Conservation (phyloP, 2,888 invertebrate species). For the Caenorhabditis becei region DNA sequence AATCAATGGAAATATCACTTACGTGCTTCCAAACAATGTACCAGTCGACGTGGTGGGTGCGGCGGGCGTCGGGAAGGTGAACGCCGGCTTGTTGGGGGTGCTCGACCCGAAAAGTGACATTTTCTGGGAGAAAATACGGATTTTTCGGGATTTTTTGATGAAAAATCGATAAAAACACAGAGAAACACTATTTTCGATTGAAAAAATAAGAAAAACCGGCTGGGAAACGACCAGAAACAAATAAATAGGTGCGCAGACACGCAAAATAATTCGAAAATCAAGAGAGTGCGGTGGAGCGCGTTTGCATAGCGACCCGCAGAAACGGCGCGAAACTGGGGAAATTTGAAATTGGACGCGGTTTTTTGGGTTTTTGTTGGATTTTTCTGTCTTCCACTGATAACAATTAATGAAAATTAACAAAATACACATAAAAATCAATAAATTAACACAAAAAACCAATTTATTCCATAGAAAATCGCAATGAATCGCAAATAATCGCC, state of each 20-base stretch:
- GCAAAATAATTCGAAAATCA: slow-evolving; percentile 27
- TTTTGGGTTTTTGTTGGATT: not conserved
- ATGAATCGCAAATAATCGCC: no score
- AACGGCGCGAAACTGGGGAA: not conserved
- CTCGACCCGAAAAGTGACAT: slow-evolving; percentile 56
- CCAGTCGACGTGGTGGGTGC: slow-evolving; percentile 34
- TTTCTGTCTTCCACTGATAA: no score
- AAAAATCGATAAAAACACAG: not conserved
- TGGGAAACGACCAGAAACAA: not conserved
- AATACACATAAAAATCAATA: no score
- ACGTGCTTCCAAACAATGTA: slow-evolving; percentile 58
- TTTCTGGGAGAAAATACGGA: slow-evolving; percentile 13
- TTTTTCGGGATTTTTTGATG: not conserved
- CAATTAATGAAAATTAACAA: no score
- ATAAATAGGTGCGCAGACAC: not conserved
- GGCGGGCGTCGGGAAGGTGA: slow-evolving; percentile 56
- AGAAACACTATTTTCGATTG: not conserved
- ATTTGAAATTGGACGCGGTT: not conserved
- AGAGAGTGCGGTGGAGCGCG: slow-evolving; percentile 23
- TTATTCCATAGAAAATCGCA: no score
- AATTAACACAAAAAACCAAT: no score
- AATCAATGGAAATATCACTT: slow-evolving; percentile 5
- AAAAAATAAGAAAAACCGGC: slow-evolving; percentile 1
- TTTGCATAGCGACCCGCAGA: not conserved
- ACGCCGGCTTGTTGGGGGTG: slow-evolving; percentile 45